These are phyloP conservation scores for Rhopalosiphum nymphaeae DNA, from an alignment of 2,888 invertebrate genomes.

Conservation along the genomic window DNA sequence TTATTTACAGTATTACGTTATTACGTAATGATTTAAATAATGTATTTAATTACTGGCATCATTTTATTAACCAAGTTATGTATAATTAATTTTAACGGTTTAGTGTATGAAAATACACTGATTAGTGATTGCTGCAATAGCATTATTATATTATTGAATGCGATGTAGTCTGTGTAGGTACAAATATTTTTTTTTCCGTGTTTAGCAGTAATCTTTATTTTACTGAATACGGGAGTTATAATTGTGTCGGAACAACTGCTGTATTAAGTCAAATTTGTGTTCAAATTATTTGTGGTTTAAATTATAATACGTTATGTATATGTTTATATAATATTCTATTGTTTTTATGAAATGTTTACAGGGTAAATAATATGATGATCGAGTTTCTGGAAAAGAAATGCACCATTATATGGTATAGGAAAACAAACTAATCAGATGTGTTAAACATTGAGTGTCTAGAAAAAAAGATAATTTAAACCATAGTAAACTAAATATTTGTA, in stretches of 20 bases:
- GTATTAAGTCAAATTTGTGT: not conserved
- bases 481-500: not conserved
- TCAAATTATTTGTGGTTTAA: not conserved
- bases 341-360: not conserved
- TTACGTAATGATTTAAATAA: not conserved
- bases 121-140: not conserved
- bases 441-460: not conserved
- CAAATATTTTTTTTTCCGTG: not conserved
- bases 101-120: too few relatives aligned
- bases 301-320: not conserved
- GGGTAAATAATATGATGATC: not conserved
- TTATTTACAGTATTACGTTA: not conserved
- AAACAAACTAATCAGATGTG: not conserved
- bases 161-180: not conserved
- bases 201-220: not conserved
- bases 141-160: not conserved
- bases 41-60: too few relatives aligned
- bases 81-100: not conserved
- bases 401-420: not conserved
- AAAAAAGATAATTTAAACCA: not conserved
- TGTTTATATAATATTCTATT: not conserved
- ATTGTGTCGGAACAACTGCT: not conserved
- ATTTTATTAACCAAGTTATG: not conserved
- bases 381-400: not conserved
- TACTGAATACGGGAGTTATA: too few relatives aligned